Percentiles rank a stretch among this genome's conserved stretches.
Evolutionary conservation across 2,113 vertebrate genomes (phyloP).

Genomic region (Pionites leucogaster): DNA sequence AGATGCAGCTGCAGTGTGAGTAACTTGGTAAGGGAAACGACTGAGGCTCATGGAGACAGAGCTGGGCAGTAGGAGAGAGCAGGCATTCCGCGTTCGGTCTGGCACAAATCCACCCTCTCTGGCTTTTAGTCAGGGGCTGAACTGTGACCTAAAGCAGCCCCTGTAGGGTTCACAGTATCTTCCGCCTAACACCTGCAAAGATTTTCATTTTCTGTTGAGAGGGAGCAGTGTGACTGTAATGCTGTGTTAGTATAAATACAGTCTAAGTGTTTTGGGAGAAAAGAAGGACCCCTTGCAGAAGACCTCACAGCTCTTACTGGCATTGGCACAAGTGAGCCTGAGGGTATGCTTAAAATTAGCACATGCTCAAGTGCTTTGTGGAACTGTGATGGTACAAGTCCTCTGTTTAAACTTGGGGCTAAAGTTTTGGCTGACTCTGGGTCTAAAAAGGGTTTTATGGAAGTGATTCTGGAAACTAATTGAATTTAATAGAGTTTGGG

Average conservation of each 20-base stretch:
- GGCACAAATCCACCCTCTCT: background rate
- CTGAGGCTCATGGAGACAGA: rapidly evolving
- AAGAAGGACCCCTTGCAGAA: background rate
- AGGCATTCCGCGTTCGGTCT: rapidly evolving
- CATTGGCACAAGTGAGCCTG: background rate
- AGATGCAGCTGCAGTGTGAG: background rate
- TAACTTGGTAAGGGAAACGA: background rate
- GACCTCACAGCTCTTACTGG: background rate
- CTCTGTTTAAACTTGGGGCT: background rate
- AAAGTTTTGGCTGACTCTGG: background rate
- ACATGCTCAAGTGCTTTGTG: background rate
- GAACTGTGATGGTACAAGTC: background rate
- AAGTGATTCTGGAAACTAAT: background rate
- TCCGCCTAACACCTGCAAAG: background rate
- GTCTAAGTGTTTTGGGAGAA: background rate
- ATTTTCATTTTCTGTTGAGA: background rate
- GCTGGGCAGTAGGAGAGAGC: background rate
- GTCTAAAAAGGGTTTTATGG: background rate
- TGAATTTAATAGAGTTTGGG: background rate
- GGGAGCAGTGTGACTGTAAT: background rate
- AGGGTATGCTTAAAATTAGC: background rate
- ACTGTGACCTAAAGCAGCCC: background rate
- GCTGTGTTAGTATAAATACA: background rate
- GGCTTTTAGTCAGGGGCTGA: background rate
- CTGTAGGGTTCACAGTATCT: background rate